A percentile compares a stretch with the other conserved stretches of the same genome.
Evolutionary conservation across 2,113 vertebrate species (phyloP).

Genomic region (Speoplatyrhinus poulsoni): DNA sequence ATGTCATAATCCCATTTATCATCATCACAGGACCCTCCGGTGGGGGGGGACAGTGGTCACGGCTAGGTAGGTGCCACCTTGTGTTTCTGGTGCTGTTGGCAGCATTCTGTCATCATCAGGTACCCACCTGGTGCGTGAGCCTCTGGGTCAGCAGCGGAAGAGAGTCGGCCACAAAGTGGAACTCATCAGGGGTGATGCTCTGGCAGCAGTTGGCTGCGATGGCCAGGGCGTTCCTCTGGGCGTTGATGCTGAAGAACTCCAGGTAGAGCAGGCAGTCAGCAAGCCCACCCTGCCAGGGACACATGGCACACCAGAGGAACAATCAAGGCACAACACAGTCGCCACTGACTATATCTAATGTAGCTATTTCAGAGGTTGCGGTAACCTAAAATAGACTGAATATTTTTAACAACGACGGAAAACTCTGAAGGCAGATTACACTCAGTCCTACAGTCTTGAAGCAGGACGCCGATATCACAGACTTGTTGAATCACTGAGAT

Average conservation of each 20-base stretch:
- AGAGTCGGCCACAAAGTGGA: conserved; percentile 98
- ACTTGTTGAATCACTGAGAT: too few species aligned
- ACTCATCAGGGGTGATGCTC: conserved; percentile 97
- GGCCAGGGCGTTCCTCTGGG: conserved; percentile 97
- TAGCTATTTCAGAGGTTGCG: too few species aligned
- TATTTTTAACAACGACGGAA: too few species aligned
- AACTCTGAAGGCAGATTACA: background rate
- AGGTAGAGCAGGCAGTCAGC: conserved; percentile 96
- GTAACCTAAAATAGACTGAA: too few species aligned
- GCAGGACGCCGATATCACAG: too few species aligned
- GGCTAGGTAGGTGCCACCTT: too few species aligned
- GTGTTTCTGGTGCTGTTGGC: too few species aligned
- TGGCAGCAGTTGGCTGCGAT: conserved; percentile 99
- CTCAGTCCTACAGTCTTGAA: too few species aligned
- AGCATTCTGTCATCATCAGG: background rate
- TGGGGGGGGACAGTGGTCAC: too few species aligned
- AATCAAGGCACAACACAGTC: background rate
- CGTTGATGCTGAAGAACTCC: conserved; percentile 99
- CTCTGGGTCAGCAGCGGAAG: conserved; percentile 96
- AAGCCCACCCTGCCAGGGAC: conserved; percentile 85
- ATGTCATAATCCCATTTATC: too few species aligned
- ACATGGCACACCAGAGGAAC: background rate
- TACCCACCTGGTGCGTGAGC: conserved; percentile 91
- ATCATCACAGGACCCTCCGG: too few species aligned
- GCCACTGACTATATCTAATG: too few species aligned